Conservation (phyloP, 2,113 vertebrate genomes). For the Trochalopteron elliotii region DNA sequence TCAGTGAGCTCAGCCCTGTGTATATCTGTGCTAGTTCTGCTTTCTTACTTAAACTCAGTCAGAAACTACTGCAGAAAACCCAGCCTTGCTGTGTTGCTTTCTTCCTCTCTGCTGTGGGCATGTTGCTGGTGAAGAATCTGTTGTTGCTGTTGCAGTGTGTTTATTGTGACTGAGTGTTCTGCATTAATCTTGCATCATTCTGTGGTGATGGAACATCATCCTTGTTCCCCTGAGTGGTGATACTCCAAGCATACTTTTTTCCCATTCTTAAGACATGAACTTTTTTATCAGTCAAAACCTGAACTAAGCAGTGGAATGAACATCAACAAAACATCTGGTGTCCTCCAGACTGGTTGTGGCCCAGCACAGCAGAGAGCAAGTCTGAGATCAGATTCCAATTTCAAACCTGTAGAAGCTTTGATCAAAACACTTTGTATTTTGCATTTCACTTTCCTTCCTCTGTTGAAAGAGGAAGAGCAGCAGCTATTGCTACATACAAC, state of each 20-base stretch:
- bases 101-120: neutral
- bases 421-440: conserved; percentile 24
- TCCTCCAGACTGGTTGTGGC: neutral
- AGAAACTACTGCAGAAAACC: neutral
- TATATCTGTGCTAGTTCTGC: neutral
- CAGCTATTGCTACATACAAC: neutral
- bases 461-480: neutral
- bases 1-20: neutral
- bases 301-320: neutral
- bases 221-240: neutral
- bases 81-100: neutral
- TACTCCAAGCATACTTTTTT: neutral
- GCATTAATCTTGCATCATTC: neutral
- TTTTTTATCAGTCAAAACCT: neutral
- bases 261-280: neutral
- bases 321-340: neutral
- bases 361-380: neutral
- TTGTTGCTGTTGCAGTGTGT: neutral
- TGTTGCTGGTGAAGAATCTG: neutral
- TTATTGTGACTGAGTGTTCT: neutral
- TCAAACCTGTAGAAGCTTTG: conserved; percentile 14
- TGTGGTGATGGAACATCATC: neutral
- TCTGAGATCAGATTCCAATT: neutral
- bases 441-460: neutral
- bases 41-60: neutral